Evolutionary conservation across 2,888 invertebrate genomes (phyloP).

Genomic region (Isotomurus palustris): DNA sequence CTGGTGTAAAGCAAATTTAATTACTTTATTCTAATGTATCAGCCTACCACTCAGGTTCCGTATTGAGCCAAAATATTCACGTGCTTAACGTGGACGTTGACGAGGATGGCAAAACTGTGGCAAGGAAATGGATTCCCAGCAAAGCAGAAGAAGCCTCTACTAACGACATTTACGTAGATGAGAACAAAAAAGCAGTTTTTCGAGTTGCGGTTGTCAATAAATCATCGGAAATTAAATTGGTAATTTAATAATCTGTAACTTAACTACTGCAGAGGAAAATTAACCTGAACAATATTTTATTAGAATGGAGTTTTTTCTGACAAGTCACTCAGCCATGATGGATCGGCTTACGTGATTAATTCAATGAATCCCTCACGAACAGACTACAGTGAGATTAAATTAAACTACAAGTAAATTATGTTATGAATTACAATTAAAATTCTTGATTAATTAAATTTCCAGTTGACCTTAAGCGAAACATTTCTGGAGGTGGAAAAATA

Average conservation of each 20-base stretch:
- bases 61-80: conserved; percentile 13
- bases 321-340: neutral
- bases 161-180: conserved; percentile 9
- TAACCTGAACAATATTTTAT: neutral
- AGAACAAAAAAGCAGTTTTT: conserved; percentile 9
- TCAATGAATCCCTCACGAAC: neutral
- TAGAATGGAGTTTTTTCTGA: neutral
- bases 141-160: neutral
- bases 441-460: neutral
- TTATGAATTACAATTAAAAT: neutral
- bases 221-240: too few species aligned
- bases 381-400: neutral
- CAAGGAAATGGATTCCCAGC: conserved; percentile 14
- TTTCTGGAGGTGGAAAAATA: too few species aligned
- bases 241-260: neutral
- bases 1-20: too few species aligned
- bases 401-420: too few species aligned
- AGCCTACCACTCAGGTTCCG: too few species aligned
- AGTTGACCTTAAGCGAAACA: neutral
- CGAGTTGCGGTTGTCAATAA: conserved; percentile 5
- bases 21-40: too few species aligned
- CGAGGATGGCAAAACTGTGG: neutral
- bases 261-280: neutral
- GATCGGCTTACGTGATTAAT: neutral
- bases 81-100: conserved; percentile 4